Base-by-base conservation (phyloP, 2,797 vertebrate species). In the Protonibea diacanthus region DNA sequence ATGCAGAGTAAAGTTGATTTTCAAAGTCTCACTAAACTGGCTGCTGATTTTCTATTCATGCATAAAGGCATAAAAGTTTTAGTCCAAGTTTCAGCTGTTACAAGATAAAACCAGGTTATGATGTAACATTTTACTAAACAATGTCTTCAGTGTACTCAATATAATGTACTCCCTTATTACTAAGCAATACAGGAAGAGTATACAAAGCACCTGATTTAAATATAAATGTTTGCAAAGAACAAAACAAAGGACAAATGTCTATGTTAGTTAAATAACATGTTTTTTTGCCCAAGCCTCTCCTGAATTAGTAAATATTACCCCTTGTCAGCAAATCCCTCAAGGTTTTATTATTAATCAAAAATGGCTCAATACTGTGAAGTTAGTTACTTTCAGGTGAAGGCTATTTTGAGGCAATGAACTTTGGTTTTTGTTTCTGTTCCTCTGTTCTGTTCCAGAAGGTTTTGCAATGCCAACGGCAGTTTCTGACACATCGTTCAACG, bases 341-440 rank as follows among this genome's bases (percentile, higher is more conserved):
- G 42, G n/a, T 66, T 33, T 21, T 8, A 38, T 48, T 14, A 38
- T 33, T 57, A 33, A 47, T 38, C 1, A 44, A 61, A 27, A 0
- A 25, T 13, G 42, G 42, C 6, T 40, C 7, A 57, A 33, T 33
- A 3, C 4, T 44, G 13, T 1, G 42, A 44, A 44, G 15, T 20
- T 18, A 5, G 20, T 68, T 44, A 38, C 0, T 17, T 29, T 47
- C 9, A 40, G 38, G 1, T 12, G 20, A 51, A 40, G 25, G 1
- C 1, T 1, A 42, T 49, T 63, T 40, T 9, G 20, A 1, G 15
- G 27, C 52, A 55, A 5, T 27, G 23, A 3, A 9, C 5, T 29
- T 29, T 12, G 1, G 5, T 45, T 33, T 48, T n/a, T 13, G 27
- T 81, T 86, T 72, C 52, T 49, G 21, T 84, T 84, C 51, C 51